These are phyloP conservation scores for Salvelinus namaycush DNA, from an alignment of 2,113 vertebrate genomes.

Conservation along the genomic window DNA sequence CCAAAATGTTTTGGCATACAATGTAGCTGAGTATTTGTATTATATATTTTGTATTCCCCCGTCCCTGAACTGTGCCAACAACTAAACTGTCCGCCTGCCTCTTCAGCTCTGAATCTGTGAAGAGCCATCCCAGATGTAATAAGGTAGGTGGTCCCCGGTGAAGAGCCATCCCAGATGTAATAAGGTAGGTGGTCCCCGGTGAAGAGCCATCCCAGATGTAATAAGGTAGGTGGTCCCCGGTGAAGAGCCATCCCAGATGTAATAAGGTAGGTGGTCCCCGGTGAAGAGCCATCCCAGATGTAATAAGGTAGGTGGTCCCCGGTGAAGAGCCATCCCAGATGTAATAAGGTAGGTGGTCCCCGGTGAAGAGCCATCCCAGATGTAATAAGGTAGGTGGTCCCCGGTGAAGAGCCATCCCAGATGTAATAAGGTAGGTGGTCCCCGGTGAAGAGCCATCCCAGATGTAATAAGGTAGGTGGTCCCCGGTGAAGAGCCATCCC, in stretches of 20 bases:
- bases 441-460: constrained; percentile 20
- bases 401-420: constrained; percentile 20
- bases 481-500: constrained; percentile 15
- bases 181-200: constrained; percentile 1
- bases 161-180: constrained; percentile 34
- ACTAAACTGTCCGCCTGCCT: constrained; percentile 14
- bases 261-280: constrained; percentile 9
- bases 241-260: constrained; percentile 29
- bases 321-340: constrained; percentile 28
- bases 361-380: constrained; percentile 24
- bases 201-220: constrained; percentile 32
- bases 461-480: constrained; percentile 20
- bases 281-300: constrained; percentile 28
- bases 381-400: constrained; percentile 16
- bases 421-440: constrained; percentile 21
- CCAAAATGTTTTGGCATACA: too few species aligned
- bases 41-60: background rate
- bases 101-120: background rate
- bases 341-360: constrained; percentile 12
- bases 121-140: constrained; percentile 28
- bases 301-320: constrained; percentile 10
- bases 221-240: constrained; percentile 6
- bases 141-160: background rate
- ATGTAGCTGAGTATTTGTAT: background rate
- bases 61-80: background rate